These are phyloP conservation scores for Chrysopa pallens DNA, from an alignment of 1,140 invertebrate genomes.

Conservation along the genomic window DNA sequence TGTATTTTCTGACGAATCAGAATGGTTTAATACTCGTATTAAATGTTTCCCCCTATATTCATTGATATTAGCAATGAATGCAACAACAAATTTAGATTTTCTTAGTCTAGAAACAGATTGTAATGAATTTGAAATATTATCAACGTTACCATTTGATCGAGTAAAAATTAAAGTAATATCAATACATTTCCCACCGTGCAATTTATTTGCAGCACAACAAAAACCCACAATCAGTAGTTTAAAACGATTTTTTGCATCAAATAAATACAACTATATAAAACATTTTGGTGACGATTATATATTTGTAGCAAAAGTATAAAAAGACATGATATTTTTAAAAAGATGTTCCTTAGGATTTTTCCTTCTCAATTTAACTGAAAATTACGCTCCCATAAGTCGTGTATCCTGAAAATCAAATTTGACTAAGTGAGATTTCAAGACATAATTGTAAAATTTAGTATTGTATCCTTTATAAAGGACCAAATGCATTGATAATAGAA, in stretches of 20 bases:
- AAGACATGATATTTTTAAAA: too few relatives aligned
- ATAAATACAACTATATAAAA: not conserved
- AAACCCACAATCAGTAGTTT: not conserved
- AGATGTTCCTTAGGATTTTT: too few relatives aligned
- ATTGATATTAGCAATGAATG: slow-evolving; percentile 53
- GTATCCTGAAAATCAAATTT: too few relatives aligned
- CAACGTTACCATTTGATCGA: slow-evolving; percentile 30
- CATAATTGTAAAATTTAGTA: too few relatives aligned
- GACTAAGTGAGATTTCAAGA: too few relatives aligned
- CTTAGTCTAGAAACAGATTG: slow-evolving; percentile 49
- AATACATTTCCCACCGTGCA: slow-evolving; percentile 15
- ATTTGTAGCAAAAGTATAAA: not conserved
- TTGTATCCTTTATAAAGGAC: too few relatives aligned
- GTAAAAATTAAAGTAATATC: slow-evolving; percentile 28
- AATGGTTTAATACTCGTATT: slow-evolving; percentile 37
- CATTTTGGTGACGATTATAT: not conserved
- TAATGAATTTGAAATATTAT: slow-evolving; percentile 34
- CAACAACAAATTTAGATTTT: slow-evolving; percentile 43
- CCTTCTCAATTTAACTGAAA: too few relatives aligned
- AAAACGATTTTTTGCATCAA: not conserved
- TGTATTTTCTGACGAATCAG: slow-evolving; percentile 24
- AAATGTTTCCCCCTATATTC: slow-evolving; percentile 74
- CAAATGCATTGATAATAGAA: too few relatives aligned
- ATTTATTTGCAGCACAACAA: not conserved
- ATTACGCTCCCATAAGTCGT: too few relatives aligned